Base-by-base conservation (phyloP, 64 coral and sea anemone genomes). In the Acropora yongei region DNA sequence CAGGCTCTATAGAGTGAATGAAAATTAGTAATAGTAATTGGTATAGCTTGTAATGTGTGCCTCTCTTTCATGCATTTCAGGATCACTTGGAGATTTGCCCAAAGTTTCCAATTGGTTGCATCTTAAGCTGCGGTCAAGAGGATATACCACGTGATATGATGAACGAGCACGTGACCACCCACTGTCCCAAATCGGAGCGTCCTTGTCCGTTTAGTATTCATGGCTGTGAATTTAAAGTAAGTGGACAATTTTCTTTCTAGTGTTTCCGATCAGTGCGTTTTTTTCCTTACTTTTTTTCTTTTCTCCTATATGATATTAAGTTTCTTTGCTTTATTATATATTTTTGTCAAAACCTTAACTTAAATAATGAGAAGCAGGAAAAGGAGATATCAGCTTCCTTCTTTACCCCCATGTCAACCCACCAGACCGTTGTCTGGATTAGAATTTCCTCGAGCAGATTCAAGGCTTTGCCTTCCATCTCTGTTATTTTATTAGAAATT, bases 141-240 rank as follows among this genome's bases (percentile, higher is more conserved):
- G 17, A 20, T 69, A 47, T 84, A 71, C 60, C 63, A 2, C 43
- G 43, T 69, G 65, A 11, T 57, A 84, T 39, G 81, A 84, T 84
- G 81, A 16, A 69, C 3, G 81, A 84, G 13, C 81, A 84, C 65
- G 60, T 84, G 61, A 71, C 44, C 43, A 69, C 44, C 47, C 42
- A 0, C 17, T 84, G 81, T 65, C 81, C 65, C 0, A 84, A 18
- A 0, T 60, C 81, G 1, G 81, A 84, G 49, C 81, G 71, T 84
- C 9, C 63, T 16, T 84, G 81, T 41, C 81, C 81, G 47, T 84
- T 84, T 44, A 84, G 61, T 49, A 17, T 8, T 69, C 81, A 84
- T 69, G 81, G 81, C 7, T 84, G 81, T 49, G 61, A 69, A 0
- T 69, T 69, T 69, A 84, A 71, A 48, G 81, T 84, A 48, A 8